Conservation (phyloP, 2,797 vertebrate species). For the Pitangus sulphuratus region DNA sequence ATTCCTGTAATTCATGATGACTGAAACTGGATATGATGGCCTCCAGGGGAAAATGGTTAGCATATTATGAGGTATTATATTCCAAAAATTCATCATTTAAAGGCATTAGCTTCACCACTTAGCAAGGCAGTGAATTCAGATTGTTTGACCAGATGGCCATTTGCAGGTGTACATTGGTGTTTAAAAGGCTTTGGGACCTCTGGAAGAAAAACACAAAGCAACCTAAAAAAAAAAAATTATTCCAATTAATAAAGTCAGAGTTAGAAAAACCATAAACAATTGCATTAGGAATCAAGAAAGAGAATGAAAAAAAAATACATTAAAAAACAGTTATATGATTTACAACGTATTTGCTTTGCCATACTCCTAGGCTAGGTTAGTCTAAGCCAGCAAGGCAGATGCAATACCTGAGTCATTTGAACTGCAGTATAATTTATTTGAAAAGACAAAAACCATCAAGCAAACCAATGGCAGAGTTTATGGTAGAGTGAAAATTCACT, state of each 20-base stretch:
- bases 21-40: not conserved
- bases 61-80: not conserved
- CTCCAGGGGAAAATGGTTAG: not conserved
- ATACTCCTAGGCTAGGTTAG: not conserved
- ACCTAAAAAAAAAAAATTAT: not conserved
- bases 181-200: not conserved
- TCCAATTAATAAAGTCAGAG: not conserved
- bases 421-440: not conserved
- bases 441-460: not conserved
- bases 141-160: not conserved
- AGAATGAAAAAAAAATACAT: not conserved
- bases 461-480: not conserved
- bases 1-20: not conserved
- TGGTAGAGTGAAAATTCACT: not conserved
- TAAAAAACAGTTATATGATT: not conserved
- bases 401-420: not conserved
- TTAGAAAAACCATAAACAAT: not conserved
- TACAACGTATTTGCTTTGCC: not conserved
- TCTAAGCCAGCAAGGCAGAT: not conserved
- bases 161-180: not conserved
- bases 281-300: not conserved
- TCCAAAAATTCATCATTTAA: not conserved
- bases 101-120: not conserved
- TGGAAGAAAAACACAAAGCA: not conserved
- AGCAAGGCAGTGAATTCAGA: not conserved